These are phyloP conservation scores for Pipistrellus pygmaeus DNA, from an alignment of 2,797 vertebrate genomes.

Conservation along the genomic window DNA sequence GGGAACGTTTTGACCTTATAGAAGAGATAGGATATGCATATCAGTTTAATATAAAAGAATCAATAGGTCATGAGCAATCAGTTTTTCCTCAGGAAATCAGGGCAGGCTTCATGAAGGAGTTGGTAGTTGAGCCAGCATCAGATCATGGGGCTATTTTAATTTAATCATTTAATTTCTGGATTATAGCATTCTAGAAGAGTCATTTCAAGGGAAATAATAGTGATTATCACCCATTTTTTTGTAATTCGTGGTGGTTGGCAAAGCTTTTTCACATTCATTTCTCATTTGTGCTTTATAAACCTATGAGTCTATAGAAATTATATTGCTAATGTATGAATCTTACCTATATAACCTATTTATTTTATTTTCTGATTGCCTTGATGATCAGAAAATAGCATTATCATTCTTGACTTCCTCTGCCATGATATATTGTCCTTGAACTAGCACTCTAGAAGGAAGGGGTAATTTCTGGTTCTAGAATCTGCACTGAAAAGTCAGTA, in stretches of 20 bases:
- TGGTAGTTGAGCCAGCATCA: background rate
- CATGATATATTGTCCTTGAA: slow-evolving; percentile 62
- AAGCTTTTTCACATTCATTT: slow-evolving; percentile 15
- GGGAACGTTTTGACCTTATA: slow-evolving; percentile 51
- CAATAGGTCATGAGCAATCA: background rate
- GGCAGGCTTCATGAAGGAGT: slow-evolving; percentile 45
- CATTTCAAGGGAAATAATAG: slow-evolving; percentile 48
- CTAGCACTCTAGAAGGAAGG: slow-evolving; percentile 70
- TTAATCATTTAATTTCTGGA: background rate
- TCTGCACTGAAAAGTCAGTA: slow-evolving; percentile 60
- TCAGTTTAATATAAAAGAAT: slow-evolving; percentile 47
- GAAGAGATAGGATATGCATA: background rate
- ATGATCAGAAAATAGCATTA: slow-evolving; percentile 68
- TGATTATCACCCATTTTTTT: background rate
- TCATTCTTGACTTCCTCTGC: slow-evolving; percentile 63
- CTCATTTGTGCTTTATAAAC: slow-evolving; percentile 51
- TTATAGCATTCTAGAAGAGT: slow-evolving; percentile 40
- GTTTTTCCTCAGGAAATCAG: slow-evolving; percentile 52
- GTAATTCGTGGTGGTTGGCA: slow-evolving; percentile 33
- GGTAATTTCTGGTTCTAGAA: slow-evolving; percentile 62
- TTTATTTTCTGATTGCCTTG: slow-evolving; percentile 61
- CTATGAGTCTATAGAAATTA: slow-evolving; percentile 40
- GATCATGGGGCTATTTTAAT: slow-evolving; percentile 46
- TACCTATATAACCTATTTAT: slow-evolving; percentile 41
- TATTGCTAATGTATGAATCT: slow-evolving; percentile 29